phyloP scores from a whole-genome alignment of 2,113 vertebrate genomes.

The Trochalopteron elliotii region DNA sequence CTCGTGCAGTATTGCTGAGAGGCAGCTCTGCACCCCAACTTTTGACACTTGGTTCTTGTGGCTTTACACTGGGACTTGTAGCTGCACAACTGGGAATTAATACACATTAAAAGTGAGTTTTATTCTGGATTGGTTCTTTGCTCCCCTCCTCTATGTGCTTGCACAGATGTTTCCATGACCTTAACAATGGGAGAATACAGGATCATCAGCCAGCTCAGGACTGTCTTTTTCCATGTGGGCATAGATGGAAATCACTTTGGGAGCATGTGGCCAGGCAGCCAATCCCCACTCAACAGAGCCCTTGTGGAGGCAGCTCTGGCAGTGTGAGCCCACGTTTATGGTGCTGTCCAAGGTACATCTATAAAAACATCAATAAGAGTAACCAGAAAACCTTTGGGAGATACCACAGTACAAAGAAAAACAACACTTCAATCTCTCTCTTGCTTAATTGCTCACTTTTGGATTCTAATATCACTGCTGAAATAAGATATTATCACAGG shows the following conservation, averaged over 20 bases:
- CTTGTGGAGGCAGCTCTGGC: background rate
- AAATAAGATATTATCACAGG: background rate
- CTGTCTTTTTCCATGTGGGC: rapidly evolving
- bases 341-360: rapidly evolving
- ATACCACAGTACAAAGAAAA: background rate
- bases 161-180: background rate
- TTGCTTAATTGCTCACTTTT: background rate
- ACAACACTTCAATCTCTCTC: background rate
- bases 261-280: background rate
- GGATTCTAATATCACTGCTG: background rate
- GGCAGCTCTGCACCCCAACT: background rate
- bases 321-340: background rate
- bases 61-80: background rate
- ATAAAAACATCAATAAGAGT: background rate
- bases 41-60: background rate
- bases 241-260: rapidly evolving
- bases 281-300: background rate
- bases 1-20: background rate
- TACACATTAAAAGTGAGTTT: background rate
- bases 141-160: rapidly evolving
- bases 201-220: background rate
- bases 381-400: background rate
- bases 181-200: rapidly evolving
- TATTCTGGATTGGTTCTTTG: background rate
- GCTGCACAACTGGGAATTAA: background rate